These are phyloP conservation scores for Nasonia giraulti DNA, from an alignment of 1,140 invertebrate species.

Conservation along the genomic window DNA sequence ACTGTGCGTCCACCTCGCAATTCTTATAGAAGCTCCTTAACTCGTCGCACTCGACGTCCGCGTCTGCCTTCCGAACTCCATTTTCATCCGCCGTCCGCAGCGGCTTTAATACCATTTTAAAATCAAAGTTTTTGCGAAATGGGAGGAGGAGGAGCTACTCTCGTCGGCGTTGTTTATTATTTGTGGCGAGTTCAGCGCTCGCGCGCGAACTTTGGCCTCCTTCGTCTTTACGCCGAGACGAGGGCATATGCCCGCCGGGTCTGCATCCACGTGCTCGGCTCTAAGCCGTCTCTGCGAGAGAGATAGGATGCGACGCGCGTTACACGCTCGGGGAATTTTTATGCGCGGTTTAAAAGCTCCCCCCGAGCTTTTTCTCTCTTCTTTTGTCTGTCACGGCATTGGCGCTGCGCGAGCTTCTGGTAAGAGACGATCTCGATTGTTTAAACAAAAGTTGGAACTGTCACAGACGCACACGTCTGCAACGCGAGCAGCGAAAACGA, in stretches of 20 bases:
- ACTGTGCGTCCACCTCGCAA: neutral
- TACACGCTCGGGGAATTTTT: slow-evolving; percentile 37
- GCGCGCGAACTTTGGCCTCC: slow-evolving; percentile 34
- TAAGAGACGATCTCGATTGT: too few species aligned
- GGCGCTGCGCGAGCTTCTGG: neutral
- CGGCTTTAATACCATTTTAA: slow-evolving; percentile 67
- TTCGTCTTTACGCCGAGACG: slow-evolving; percentile 5
- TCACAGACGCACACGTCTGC: too few species aligned
- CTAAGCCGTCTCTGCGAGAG: neutral
- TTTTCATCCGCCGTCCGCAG: slow-evolving; percentile 32
- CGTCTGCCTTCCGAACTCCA: neutral
- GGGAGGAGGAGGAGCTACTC: slow-evolving; percentile 44
- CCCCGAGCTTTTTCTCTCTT: neutral
- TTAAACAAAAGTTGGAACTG: too few species aligned
- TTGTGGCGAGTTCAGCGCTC: slow-evolving; percentile 50
- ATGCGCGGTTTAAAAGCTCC: neutral
- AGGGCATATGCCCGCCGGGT: slow-evolving; percentile 6
- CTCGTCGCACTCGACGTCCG: neutral
- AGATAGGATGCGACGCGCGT: neutral
- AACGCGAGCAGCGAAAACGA: too few species aligned
- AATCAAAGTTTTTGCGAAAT: slow-evolving; percentile 64
- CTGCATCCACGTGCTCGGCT: neutral
- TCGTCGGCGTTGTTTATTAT: slow-evolving; percentile 65
- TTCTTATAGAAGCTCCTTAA: neutral
- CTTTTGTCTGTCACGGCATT: neutral